Evolutionary conservation across 2,113 vertebrate genomes (phyloP).

Genomic region (Embiotoca jacksoni): DNA sequence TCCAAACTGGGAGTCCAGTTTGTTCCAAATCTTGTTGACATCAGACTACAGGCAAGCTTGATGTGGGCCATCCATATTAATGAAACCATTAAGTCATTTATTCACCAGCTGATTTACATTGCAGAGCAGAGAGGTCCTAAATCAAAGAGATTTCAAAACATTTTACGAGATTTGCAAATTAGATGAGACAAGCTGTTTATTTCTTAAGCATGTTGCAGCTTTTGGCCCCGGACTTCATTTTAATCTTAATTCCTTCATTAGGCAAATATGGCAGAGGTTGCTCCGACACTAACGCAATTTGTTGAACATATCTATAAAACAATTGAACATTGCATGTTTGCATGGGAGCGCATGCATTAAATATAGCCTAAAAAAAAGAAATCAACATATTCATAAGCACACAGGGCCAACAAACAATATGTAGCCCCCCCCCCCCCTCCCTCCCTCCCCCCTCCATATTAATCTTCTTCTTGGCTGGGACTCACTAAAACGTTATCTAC

Average conservation of each 20-base stretch:
- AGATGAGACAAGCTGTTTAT: constrained; percentile 72
- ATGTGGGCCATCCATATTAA: constrained; percentile 78
- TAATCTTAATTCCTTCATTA: constrained; percentile 74
- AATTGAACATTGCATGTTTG: constrained; percentile 25
- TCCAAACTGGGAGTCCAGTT: constrained; percentile 55
- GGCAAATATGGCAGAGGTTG: constrained; percentile 46
- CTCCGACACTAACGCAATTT: constrained; percentile 59
- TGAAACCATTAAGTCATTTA: constrained; percentile 76
- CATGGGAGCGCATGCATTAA: constrained; percentile 43
- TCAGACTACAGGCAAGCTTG: constrained; percentile 56
- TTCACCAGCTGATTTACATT: constrained; percentile 77
- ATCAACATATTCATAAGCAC: constrained; percentile 35
- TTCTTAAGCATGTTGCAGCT: constrained; percentile 62
- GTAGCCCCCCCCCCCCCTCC: background rate
- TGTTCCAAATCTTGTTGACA: constrained; percentile 74
- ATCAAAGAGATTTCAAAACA: constrained; percentile 75
- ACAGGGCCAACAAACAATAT: constrained; percentile 32
- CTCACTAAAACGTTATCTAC: constrained; percentile 60
- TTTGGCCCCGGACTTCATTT: constrained; percentile 65
- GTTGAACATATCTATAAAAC: constrained; percentile 44
- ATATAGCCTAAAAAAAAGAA: constrained; percentile 31
- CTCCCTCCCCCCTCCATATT: constrained; percentile 14
- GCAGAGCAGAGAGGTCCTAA: constrained; percentile 51
- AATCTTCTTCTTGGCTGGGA: constrained; percentile 52
- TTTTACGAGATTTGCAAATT: constrained; percentile 70